Base-by-base conservation (phyloP, 2,797 vertebrate species). In the Arnoldichthys spilopterus region DNA sequence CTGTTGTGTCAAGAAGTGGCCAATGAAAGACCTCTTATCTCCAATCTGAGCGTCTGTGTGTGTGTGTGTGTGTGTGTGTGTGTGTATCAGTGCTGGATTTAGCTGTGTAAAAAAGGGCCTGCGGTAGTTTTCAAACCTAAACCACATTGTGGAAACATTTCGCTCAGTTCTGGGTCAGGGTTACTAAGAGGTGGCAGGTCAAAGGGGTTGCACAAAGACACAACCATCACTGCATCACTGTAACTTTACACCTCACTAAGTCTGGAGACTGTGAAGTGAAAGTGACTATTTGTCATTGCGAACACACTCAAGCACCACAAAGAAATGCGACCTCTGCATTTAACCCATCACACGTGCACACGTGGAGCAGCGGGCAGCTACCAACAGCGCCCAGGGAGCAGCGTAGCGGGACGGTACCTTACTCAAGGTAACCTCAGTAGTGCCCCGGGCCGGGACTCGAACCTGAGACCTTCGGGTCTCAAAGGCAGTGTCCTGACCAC, bases 111-210 rank as follows among this genome's bases (percentile, higher is more conserved):
- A 72, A 72, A 80, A 79, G 66, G 64, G 74, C 64, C 69, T 74
- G 74, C 26, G 78, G 74, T 74, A 53, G 70, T 80, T 70, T 75
- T 80, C 49, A 74, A 66, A 77, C 58, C 78, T 80, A 83, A 80
- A 77, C 74, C 78, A 51, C 64, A 77, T 69, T 61, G 30, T 78
- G 72, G 56, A 78, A 67, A 70, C 16, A 47, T 74, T 78, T 74
- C 6, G 7, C 75, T 53, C 28, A n/a, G 59, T 74, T 72, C 47
- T 34, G 40, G 63, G 59, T 18, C 30, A 56, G 68, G 67, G 74
- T 74, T 77, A 66, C 53, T 34, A 28, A 71, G 47, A 71, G 43
- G 58, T 78, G 67, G 53, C 4, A 16, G 45, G 63, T 63, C 63
- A 37, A 71, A 26, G 45, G 51, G 72, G 72, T 61, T 62, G 30